phyloP scores from a whole-genome alignment of 2,888 invertebrate species.

The Drosophila helvetica region DNA sequence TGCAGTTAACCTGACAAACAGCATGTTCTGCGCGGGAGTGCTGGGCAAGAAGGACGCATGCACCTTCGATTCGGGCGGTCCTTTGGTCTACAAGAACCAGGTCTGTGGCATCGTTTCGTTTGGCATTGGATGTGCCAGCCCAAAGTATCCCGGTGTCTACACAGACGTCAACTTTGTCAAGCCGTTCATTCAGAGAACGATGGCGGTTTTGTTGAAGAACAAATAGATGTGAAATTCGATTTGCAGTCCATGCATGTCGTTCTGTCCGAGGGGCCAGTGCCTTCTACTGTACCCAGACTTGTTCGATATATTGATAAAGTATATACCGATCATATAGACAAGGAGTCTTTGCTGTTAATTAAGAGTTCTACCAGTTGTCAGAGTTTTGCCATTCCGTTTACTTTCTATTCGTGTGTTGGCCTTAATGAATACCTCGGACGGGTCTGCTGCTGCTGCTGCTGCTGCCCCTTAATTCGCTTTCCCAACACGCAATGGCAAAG shows the following conservation, averaged over 20 bases:
- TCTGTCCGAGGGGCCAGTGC: too few relatives aligned
- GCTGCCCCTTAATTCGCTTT: neutral
- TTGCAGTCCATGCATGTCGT: too few relatives aligned
- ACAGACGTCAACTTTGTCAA: slow-evolving; percentile 85
- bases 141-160: slow-evolving; percentile 91
- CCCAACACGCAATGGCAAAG: slow-evolving; percentile 18
- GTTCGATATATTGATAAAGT: neutral
- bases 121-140: slow-evolving; percentile 79
- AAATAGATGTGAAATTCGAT: neutral
- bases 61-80: slow-evolving; percentile 79
- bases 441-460: slow-evolving; percentile 27
- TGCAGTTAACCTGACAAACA: slow-evolving; percentile 36
- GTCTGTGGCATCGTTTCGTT: slow-evolving; percentile 88
- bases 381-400: neutral
- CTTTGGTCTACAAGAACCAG: slow-evolving; percentile 47
- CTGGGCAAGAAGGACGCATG: slow-evolving; percentile 69
- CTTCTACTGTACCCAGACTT: neutral
- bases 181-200: slow-evolving; percentile 53
- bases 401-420: neutral
- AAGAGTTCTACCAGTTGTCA: neutral
- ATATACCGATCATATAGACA: neutral
- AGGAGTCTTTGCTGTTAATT: neutral
- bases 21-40: slow-evolving; percentile 74
- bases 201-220: slow-evolving; percentile 3
- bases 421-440: neutral